These are phyloP conservation scores for Parnassius apollo DNA, from an alignment of 2,888 invertebrate species.

Conservation along the genomic window DNA sequence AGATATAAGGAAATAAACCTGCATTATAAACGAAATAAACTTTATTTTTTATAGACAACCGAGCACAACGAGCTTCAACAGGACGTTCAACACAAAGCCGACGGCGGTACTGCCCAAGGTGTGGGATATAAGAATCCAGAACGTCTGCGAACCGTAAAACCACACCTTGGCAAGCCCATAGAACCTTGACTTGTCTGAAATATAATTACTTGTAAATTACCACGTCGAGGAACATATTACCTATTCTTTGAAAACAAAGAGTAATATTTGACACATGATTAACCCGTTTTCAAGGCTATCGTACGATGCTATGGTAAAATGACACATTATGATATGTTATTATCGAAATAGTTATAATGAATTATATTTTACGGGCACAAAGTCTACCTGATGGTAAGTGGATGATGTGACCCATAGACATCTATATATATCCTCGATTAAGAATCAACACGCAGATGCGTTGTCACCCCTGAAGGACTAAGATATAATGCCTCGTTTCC, in stretches of 20 bases:
- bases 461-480: no score
- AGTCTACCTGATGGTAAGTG: no score
- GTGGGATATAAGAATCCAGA: slow-evolving; percentile 47
- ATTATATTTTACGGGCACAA: no score
- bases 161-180: slow-evolving; percentile 63
- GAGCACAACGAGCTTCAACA: slow-evolving; percentile 49
- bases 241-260: slow-evolving; percentile 23
- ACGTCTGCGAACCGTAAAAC: slow-evolving; percentile 52
- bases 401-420: no score
- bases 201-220: slow-evolving; percentile 27
- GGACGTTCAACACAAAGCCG: slow-evolving; percentile 55
- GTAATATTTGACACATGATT: slow-evolving; percentile 21
- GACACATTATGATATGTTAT: no score
- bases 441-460: no score
- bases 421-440: no score
- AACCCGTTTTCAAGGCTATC: slow-evolving; percentile 8
- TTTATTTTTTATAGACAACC: slow-evolving; percentile 42
- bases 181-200: slow-evolving; percentile 63
- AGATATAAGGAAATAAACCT: no score
- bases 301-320: background rate
- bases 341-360: no score
- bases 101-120: slow-evolving; percentile 57
- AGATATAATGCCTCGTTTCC: no score
- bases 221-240: slow-evolving; percentile 6
- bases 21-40: no score